A percentile compares a stretch with the other conserved stretches of the same genome.
Evolutionary conservation across 2,888 invertebrate genomes (phyloP).

Genomic region (Epistrophe grossulariae): DNA sequence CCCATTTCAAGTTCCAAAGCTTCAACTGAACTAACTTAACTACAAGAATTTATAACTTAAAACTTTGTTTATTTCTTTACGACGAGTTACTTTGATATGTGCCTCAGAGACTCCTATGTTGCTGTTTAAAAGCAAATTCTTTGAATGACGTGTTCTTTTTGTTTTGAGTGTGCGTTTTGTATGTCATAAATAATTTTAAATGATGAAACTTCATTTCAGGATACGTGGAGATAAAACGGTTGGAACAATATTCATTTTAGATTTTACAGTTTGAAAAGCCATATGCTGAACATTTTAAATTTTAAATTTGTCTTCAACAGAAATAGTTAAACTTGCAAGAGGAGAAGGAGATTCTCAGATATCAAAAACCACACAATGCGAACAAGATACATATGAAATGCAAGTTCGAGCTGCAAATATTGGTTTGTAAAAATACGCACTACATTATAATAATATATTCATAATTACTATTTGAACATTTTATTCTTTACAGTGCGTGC

Average conservation of each 20-base stretch:
- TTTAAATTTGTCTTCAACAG: conserved; percentile 84
- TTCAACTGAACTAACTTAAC: background rate
- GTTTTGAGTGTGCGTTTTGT: background rate
- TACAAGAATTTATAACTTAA: background rate
- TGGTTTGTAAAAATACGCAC: conserved; percentile 81
- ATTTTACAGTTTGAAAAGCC: conserved; percentile 56
- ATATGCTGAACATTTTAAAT: background rate
- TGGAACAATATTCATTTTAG: conserved; percentile 47
- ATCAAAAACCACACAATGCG: conserved; percentile 95
- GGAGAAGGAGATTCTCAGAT: conserved; percentile 96
- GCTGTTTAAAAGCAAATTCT: conserved; percentile 36
- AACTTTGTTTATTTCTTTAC: background rate
- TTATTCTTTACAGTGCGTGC: conserved; percentile 90
- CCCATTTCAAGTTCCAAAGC: conserved; percentile 75
- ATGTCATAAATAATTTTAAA: background rate
- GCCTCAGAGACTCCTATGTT: background rate
- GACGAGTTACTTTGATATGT: conserved; percentile 14
- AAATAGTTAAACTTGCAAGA: conserved; percentile 94
- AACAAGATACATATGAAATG: conserved; percentile 98
- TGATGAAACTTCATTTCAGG: conserved; percentile 39
- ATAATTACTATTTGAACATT: background rate
- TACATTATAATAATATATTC: background rate
- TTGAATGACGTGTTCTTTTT: conserved; percentile 41
- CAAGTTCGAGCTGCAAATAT: conserved; percentile 98
- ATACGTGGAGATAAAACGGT: conserved; percentile 64